A percentile compares a stretch with the other conserved stretches of the same genome.
Conservation (phyloP, 2,888 invertebrate genomes). For the Plusia festucae region DNA sequence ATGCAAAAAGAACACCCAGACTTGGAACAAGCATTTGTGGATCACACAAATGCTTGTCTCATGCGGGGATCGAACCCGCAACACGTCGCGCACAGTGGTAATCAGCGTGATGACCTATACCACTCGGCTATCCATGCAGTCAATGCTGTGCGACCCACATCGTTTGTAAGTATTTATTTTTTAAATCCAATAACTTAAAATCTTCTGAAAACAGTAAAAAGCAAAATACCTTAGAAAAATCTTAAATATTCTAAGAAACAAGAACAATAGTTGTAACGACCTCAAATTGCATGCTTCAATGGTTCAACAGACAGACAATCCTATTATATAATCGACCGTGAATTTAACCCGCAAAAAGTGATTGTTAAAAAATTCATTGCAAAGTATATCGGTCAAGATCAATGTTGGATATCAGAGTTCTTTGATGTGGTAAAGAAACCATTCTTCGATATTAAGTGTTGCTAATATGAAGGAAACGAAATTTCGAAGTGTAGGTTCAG, state of each 20-base stretch:
- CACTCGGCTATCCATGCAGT: no score
- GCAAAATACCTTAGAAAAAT: slow-evolving; percentile 6
- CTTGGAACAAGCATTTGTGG: no score
- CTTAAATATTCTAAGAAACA: slow-evolving; percentile 36
- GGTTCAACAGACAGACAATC: slow-evolving; percentile 38
- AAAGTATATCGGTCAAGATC: slow-evolving; percentile 58
- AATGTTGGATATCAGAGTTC: slow-evolving; percentile 45
- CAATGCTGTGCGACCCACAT: no score
- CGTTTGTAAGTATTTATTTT: no score
- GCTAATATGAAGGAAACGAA: no score
- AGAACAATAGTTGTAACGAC: slow-evolving; percentile 42
- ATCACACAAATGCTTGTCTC: no score
- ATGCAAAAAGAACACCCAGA: no score
- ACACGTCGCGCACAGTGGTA: no score
- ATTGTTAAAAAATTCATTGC: slow-evolving; percentile 50
- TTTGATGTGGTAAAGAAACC: slow-evolving; percentile 9
- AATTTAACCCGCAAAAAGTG: slow-evolving; percentile 55
- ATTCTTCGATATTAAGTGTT: not conserved
- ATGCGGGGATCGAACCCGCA: no score
- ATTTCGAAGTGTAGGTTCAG: no score
- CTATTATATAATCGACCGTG: slow-evolving; percentile 63
- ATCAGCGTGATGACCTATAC: no score
- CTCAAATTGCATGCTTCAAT: slow-evolving; percentile 38
- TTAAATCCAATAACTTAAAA: no score
- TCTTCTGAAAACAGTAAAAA: not conserved